phyloP scores from a whole-genome alignment of 2,797 vertebrate species.

The Acanthis flammea region DNA sequence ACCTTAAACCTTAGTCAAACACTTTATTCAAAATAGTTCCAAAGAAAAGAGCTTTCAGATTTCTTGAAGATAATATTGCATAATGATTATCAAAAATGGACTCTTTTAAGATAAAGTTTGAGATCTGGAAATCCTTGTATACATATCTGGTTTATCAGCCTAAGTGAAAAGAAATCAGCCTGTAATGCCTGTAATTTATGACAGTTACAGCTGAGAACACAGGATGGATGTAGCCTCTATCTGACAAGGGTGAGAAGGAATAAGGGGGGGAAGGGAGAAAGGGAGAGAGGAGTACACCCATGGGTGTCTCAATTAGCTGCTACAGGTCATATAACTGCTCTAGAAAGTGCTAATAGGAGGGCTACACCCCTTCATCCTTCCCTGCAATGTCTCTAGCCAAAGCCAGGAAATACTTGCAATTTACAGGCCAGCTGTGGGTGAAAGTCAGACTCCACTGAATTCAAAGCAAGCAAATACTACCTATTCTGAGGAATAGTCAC shows the following conservation, averaged over 20 bases:
- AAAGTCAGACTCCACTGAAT: not conserved
- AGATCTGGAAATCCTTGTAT: not conserved
- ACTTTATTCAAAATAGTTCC: not conserved
- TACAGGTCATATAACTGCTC: not conserved
- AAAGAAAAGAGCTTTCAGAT: not conserved
- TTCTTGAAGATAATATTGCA: not conserved
- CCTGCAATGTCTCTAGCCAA: not conserved
- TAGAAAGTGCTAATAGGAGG: not conserved
- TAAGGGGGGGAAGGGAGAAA: not conserved
- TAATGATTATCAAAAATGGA: not conserved
- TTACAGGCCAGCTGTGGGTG: not conserved
- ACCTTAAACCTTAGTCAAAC: not conserved
- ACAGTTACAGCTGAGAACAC: not conserved
- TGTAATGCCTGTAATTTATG: not conserved
- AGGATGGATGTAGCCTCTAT: not conserved
- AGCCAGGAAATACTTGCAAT: not conserved
- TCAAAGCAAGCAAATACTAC: not conserved
- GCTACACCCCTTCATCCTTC: not conserved
- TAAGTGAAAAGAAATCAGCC: not conserved
- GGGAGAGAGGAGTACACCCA: not conserved
- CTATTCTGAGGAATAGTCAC: not conserved
- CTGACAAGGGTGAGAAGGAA: not conserved
- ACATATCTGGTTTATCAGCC: not conserved
- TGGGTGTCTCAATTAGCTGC: not conserved
- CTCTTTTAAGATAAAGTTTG: not conserved